Base-by-base conservation (phyloP, 2,113 vertebrate species). In the Pseudopipra pipra region DNA sequence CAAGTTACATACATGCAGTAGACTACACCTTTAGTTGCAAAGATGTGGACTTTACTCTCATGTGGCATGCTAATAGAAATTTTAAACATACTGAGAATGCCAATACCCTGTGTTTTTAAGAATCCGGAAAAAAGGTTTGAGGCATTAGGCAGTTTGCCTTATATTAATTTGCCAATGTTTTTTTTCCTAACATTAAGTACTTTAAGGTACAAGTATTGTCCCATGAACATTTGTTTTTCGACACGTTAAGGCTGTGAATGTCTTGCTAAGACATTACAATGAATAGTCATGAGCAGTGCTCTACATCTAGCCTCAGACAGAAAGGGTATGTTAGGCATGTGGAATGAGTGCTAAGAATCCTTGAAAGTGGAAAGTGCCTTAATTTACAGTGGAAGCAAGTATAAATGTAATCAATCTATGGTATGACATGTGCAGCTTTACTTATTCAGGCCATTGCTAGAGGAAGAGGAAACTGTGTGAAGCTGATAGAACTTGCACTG, bases 361-460 rank as follows among this genome's bases (percentile, higher is more conserved):
- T 73, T 72, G 22, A 55, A 52, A 88, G 31, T n/a, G 24, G 39
- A 77, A 35, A 31, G 8, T 63, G 30, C 11, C 41, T 86, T 88
- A 63, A 65, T 71, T 67, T 89, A 47, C 30, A 35, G 39, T 28
- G 28, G 61, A 75, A 89, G n/a, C 3, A 59, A 78, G 7, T 25
- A 28, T 30, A 78, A 89, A 39, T 59, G 43, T 0, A 0, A 44
- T 28, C 0, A 0, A 41, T 28, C 14, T 39, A 35, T 27, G n/a
- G 14, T n/a, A 62, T 16, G 35, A n/a, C 20, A 71, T 6, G 8
- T 68, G 28, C n/a, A 76, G 25, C 18, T 95, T 66, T 52, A 68
- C 24, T 73, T 52, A 24, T 44, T 75, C 35, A 43, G 17, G 28
- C 7, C 24, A 35, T 9, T 41, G 27, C 2, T 58, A 35, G 24